Conservation (phyloP, 2,113 vertebrate genomes). For the Lampris incognitus region DNA sequence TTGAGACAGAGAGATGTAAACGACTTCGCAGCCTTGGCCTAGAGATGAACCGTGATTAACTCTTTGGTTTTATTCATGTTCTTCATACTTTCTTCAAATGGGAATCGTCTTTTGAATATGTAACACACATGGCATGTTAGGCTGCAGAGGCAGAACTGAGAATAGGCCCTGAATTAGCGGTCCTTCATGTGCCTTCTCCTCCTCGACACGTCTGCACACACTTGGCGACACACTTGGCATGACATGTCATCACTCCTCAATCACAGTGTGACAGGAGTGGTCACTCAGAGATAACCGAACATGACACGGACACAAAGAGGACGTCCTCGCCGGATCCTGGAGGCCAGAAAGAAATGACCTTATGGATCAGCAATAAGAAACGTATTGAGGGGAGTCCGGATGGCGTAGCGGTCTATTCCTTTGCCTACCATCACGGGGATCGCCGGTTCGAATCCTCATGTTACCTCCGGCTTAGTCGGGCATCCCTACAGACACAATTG, state of each 20-base stretch:
- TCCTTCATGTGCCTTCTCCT: background rate
- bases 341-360: constrained; percentile 12
- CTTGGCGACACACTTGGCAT: background rate
- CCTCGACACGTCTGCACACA: background rate
- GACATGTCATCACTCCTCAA: constrained; percentile 9
- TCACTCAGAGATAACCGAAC: constrained; percentile 4
- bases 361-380: background rate
- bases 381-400: background rate
- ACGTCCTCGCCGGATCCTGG: constrained; percentile 7
- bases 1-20: background rate
- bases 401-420: no score
- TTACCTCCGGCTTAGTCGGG: no score
- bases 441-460: no score
- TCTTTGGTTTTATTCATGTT: constrained; percentile 6
- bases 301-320: constrained; percentile 6
- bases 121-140: background rate
- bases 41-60: background rate
- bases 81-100: background rate
- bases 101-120: background rate
- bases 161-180: background rate
- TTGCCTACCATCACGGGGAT: no score
- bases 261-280: constrained; percentile 15
- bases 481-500: no score
- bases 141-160: background rate
- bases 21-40: background rate